Evolutionary conservation across 2,113 vertebrate genomes (phyloP).

Genomic region (Poeciliopsis occidentalis): DNA sequence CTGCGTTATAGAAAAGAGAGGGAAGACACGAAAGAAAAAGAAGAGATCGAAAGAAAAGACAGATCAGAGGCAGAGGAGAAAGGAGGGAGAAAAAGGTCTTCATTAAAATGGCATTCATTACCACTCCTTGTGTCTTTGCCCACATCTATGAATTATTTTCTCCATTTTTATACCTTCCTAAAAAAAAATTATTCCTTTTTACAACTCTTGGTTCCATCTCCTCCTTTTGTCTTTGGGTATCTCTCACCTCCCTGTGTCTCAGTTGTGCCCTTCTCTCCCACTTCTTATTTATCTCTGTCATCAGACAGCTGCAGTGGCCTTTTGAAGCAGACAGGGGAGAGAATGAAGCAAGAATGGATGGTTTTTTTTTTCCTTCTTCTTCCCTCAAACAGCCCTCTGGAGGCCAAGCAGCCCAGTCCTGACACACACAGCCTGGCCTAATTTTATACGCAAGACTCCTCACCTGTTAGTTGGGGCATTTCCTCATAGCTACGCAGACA

Average conservation of each 20-base stretch:
- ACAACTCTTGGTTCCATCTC: constrained; percentile 5
- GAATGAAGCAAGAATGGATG: constrained; percentile 16
- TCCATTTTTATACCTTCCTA: not conserved
- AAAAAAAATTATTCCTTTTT: constrained; percentile 3
- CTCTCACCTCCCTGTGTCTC: constrained; percentile 11
- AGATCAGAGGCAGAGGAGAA: constrained; percentile 28
- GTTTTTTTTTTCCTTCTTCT: not conserved
- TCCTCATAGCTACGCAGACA: constrained; percentile 23
- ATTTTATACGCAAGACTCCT: constrained; percentile 21
- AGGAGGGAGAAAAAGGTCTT: constrained; percentile 27
- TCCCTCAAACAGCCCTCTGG: constrained; percentile 22
- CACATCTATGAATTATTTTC: constrained; percentile 40
- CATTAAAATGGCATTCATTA: constrained; percentile 49
- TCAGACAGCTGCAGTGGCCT: constrained; percentile 36
- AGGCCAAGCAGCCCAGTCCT: constrained; percentile 11
- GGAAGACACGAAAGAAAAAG: constrained; percentile 15
- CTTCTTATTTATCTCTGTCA: constrained; percentile 42
- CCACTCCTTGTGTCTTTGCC: constrained; percentile 21
- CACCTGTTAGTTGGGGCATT: constrained; percentile 44
- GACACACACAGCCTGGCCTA: constrained; percentile 37
- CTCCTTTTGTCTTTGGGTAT: constrained; percentile 18
- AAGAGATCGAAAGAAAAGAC: constrained; percentile 29
- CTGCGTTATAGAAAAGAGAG: constrained; percentile 16
- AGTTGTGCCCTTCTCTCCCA: constrained; percentile 8
- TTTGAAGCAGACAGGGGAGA: constrained; percentile 32